Base-by-base conservation (phyloP, 2,888 invertebrate species). In the Leucoma salicis region DNA sequence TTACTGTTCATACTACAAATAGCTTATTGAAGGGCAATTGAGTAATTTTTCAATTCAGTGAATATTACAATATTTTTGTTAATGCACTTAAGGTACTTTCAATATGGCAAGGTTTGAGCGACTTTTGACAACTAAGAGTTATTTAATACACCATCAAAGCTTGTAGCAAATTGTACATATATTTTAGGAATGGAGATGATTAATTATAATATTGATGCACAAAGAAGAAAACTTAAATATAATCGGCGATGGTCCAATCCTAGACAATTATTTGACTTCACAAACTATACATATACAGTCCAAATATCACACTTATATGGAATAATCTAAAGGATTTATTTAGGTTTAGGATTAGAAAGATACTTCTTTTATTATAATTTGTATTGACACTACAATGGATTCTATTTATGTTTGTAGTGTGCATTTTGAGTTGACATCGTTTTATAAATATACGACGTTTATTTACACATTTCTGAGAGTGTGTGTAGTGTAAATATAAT, bases 171-270 rank as follows among this genome's bases (percentile, higher is more conserved):
- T n/a, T n/a, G n/a, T n/a, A n/a, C n/a, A n/a, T n/a, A n/a, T n/a
- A n/a, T n/a, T n/a, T n/a, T n/a, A n/a, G n/a, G n/a, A n/a, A n/a
- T n/a, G n/a, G n/a, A n/a, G n/a, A n/a, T n/a, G n/a, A n/a, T n/a
- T n/a, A n/a, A n/a, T n/a, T n/a, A n/a, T n/a, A n/a, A n/a, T n/a
- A n/a, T n/a, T n/a, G n/a, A n/a, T n/a, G n/a, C n/a, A n/a, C n/a
- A n/a, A n/a, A n/a, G 60, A 64, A 70, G 64, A 65, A 56, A 51
- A 39, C 63, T 63, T 67, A 64, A 44, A 47, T 42, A 55, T 69
- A 62, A 58, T 49, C 49, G 46, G 50, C 53, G 53, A 50, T 57
- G 37, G 37, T 42, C 45, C 41, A 21, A 21, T 5, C 8, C 6
- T 4, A 8, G n/a, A 8, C 21, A 46, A 39, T 38, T 37, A 39